Conservation (phyloP, 2,888 invertebrate genomes). For the Neoaliturus tenellus region DNA sequence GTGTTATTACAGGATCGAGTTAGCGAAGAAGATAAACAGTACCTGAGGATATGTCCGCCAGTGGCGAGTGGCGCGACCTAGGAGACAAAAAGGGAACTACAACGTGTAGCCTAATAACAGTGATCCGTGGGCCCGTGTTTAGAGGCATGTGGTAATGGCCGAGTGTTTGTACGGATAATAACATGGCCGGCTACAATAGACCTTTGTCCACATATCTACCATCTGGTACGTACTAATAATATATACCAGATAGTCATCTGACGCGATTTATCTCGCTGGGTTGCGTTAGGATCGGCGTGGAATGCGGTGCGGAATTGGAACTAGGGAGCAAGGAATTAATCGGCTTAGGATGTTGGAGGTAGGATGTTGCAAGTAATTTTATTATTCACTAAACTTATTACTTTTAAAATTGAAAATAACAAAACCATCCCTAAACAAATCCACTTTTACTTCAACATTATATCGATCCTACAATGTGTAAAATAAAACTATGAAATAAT, state of each 20-base stretch:
- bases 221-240: constrained; percentile 41
- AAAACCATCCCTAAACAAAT: no score
- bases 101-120: constrained; percentile 42
- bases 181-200: constrained; percentile 31
- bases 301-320: not conserved
- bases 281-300: not conserved
- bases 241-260: constrained; percentile 36
- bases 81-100: constrained; percentile 40
- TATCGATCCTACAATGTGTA: no score
- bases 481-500: no score
- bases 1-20: constrained; percentile 26
- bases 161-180: constrained; percentile 34
- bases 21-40: constrained; percentile 28
- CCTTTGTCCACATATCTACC: constrained; percentile 51
- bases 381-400: no score
- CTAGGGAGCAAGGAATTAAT: no score
- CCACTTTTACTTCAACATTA: no score
- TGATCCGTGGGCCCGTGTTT: not conserved
- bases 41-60: not conserved
- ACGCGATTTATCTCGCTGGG: not conserved
- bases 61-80: not conserved
- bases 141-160: constrained; percentile 34
- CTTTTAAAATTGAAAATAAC: no score
- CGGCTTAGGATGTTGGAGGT: no score
- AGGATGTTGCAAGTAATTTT: no score